These are phyloP conservation scores for Pseudochirops cupreus DNA, from an alignment of 2,797 vertebrate species.

Conservation along the genomic window DNA sequence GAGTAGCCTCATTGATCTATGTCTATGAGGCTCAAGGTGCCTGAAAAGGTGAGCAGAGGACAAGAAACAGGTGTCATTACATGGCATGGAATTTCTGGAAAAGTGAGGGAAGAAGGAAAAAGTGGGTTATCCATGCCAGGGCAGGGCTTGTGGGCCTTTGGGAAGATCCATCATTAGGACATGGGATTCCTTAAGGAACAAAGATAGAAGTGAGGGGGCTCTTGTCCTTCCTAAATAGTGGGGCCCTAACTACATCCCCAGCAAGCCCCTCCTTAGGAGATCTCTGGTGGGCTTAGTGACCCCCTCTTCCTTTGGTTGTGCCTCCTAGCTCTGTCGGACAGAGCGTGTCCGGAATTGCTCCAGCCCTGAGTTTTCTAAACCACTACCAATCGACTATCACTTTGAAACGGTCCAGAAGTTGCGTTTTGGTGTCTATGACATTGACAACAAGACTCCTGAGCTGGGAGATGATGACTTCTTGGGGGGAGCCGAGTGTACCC, in stretches of 20 bases:
- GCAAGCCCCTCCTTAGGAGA: not conserved
- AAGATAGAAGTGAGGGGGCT: not conserved
- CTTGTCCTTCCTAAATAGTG: not conserved
- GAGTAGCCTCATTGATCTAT: not conserved
- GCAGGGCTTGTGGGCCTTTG: not conserved
- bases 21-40: not conserved
- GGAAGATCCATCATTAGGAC: not conserved
- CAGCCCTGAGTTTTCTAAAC: slow-evolving; percentile 92
- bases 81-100: not conserved
- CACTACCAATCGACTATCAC: slow-evolving; percentile 91
- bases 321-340: slow-evolving; percentile 89
- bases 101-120: not conserved
- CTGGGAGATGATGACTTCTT: slow-evolving; percentile 94
- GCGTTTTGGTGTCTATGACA: slow-evolving; percentile 92
- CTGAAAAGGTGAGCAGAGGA: not conserved
- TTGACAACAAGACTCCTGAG: slow-evolving; percentile 92
- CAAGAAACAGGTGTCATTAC: not conserved
- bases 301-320: slow-evolving; percentile 29
- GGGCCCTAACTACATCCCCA: not conserved
- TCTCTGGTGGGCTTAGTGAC: not conserved
- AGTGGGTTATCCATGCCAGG: not conserved
- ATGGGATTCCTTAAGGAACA: not conserved
- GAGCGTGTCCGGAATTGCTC: slow-evolving; percentile 92
- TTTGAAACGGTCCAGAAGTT: slow-evolving; percentile 96
- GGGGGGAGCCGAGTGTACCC: slow-evolving; percentile 91